Evolutionary conservation across 92 coral and sea anemone species (phyloP), one percentile per base, ranked within the genome.

Genomic region (Parazoanthus darwini): DNA sequence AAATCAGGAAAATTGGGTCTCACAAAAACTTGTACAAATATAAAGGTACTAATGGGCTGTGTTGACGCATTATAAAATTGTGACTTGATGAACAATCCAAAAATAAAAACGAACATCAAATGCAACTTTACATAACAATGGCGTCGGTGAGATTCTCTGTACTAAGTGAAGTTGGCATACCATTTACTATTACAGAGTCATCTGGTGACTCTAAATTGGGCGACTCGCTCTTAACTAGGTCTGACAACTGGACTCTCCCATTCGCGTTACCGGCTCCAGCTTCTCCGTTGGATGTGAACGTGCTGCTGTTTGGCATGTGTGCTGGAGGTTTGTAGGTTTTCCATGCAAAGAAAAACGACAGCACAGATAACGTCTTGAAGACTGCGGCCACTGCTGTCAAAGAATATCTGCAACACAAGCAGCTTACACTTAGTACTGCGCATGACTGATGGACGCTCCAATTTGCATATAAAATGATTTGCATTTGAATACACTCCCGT

Each of bases 311-410:
- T 13, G 58, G 38, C 35, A 23, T 20, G 86, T 42, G 86, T 42
- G 2, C 44, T 14, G 98, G 98, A 14, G 89, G 92, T 65, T 85
- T 77, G 91, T 95, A 95, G 88, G 88, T 88, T 63, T 92, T 95
- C 98, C 98, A 95, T 2, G 98, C 98, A 44, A 95, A 89, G 90
- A 92, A 88, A 82, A 95, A 95, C 20, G 96, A 91, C 22, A 95
- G 22, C 3, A 94, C 96, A 16, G 98, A 95, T 6, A 95, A 76
- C 1, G 89, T 71, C 88, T 95, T 95, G 88, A 93, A 92, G 6
- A 68, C 23, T 35, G 92, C 93, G 2, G 96, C 98, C 85, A 95
- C 70, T 35, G 81, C 92, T 46, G 91, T 80, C 92, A 95, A 88
- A 37, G 88, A 86, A 88, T 92, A 92, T 90, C 98, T 95, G 25